Percentiles rank a stretch among this genome's conserved stretches.
Conservation (phyloP, 2,888 invertebrate genomes). For the Brenthis ino region DNA sequence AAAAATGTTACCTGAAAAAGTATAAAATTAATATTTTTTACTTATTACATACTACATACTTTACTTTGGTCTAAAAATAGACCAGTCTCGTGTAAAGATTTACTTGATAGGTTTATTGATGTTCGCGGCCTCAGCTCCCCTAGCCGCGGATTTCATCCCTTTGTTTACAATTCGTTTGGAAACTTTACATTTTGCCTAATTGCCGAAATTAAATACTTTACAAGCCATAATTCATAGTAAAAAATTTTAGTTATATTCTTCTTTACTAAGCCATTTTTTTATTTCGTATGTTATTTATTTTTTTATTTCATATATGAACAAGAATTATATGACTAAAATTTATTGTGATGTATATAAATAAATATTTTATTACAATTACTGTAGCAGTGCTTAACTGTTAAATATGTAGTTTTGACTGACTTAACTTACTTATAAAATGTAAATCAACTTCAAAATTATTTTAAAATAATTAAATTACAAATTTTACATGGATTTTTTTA, state of each 20-base stretch:
- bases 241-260: background rate
- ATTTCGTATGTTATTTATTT: background rate
- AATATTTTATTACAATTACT: no score
- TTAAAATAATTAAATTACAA: no score
- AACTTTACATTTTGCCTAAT: constrained; percentile 30
- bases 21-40: no score
- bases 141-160: constrained; percentile 27
- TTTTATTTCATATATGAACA: background rate
- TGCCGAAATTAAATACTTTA: constrained; percentile 13
- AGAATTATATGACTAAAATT: no score
- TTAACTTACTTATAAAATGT: no score
- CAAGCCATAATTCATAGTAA: background rate
- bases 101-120: constrained; percentile 76
- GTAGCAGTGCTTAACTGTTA: no score
- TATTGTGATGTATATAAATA: no score
- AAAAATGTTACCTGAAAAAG: no score
- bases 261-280: constrained; percentile 4
- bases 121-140: constrained; percentile 66
- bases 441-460: no score
- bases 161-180: constrained; percentile 33
- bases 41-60: background rate
- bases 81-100: constrained; percentile 73
- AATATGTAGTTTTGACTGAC: no score
- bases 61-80: constrained; percentile 14
- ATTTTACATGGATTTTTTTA: no score